These are phyloP conservation scores for Lithophane socia DNA, from an alignment of 2,888 invertebrate genomes.

Conservation along the genomic window DNA sequence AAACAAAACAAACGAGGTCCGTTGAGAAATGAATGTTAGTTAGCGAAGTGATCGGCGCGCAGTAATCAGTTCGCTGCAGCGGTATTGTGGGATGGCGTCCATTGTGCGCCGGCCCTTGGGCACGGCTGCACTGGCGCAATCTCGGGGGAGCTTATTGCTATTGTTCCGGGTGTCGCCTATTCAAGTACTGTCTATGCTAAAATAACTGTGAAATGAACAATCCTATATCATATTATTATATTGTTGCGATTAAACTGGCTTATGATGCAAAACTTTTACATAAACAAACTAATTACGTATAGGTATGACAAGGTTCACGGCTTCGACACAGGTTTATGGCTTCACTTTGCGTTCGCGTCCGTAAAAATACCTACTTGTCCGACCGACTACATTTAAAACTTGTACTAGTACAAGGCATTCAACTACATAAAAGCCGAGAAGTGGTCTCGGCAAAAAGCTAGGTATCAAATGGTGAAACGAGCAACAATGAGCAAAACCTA, in stretches of 20 bases:
- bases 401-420: constrained; percentile 65
- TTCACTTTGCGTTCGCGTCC: constrained; percentile 72
- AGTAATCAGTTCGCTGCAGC: constrained; percentile 78
- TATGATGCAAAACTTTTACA: constrained; percentile 46
- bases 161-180: constrained; percentile 76
- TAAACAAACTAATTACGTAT: constrained; percentile 58
- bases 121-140: constrained; percentile 68
- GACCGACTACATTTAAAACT: constrained; percentile 56
- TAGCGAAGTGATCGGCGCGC: constrained; percentile 60
- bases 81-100: constrained; percentile 72
- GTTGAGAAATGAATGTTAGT: constrained; percentile 58
- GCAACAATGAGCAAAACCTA: constrained; percentile 80
- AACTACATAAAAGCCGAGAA: constrained; percentile 65
- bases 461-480: constrained; percentile 76
- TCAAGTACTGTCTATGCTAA: constrained; percentile 60
- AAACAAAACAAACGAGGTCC: constrained; percentile 76
- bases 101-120: constrained; percentile 78
- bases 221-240: constrained; percentile 17
- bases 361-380: constrained; percentile 66
- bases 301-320: constrained; percentile 69
- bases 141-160: constrained; percentile 80
- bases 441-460: constrained; percentile 65
- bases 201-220: constrained; percentile 59
- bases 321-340: constrained; percentile 71
- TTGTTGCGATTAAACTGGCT: constrained; percentile 28